Evolutionary conservation across 2,113 vertebrate genomes (phyloP).

Genomic region (Rhinolophus ferrumequinum): DNA sequence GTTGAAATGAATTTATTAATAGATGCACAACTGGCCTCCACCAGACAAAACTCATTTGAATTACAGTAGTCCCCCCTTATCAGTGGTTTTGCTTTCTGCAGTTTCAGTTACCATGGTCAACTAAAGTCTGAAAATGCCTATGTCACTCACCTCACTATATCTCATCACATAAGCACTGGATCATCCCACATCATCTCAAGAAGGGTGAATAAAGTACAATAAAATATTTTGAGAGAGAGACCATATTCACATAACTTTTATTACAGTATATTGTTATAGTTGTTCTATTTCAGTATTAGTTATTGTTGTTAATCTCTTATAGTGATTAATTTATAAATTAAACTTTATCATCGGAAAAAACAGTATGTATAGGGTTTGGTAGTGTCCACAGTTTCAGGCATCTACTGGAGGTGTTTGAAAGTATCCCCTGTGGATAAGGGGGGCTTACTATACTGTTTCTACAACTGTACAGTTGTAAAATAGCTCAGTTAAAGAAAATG

Average conservation of each 20-base stretch:
- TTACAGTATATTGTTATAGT: not conserved
- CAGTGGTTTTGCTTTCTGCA: not conserved
- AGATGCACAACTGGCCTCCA: not conserved
- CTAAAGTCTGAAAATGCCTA: not conserved
- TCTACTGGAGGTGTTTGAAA: not conserved
- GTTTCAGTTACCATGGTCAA: not conserved
- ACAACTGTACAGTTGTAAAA: not conserved
- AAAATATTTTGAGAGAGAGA: not conserved
- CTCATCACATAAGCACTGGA: not conserved
- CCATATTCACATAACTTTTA: not conserved
- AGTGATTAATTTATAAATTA: not conserved
- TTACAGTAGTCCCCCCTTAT: not conserved
- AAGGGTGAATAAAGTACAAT: not conserved
- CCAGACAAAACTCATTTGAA: not conserved
- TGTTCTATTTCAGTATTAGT: not conserved
- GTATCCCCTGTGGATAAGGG: not conserved
- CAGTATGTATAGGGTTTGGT: not conserved
- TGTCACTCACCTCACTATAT: not conserved
- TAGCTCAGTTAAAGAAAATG: not conserved
- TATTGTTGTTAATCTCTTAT: not conserved
- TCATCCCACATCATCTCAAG: not conserved
- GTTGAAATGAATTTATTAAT: not conserved
- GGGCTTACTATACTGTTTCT: not conserved
- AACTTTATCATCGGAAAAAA: not conserved
- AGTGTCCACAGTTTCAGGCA: not conserved